These are phyloP conservation scores for Prietella phreatophila DNA, from an alignment of 2,113 vertebrate genomes.

Conservation along the genomic window DNA sequence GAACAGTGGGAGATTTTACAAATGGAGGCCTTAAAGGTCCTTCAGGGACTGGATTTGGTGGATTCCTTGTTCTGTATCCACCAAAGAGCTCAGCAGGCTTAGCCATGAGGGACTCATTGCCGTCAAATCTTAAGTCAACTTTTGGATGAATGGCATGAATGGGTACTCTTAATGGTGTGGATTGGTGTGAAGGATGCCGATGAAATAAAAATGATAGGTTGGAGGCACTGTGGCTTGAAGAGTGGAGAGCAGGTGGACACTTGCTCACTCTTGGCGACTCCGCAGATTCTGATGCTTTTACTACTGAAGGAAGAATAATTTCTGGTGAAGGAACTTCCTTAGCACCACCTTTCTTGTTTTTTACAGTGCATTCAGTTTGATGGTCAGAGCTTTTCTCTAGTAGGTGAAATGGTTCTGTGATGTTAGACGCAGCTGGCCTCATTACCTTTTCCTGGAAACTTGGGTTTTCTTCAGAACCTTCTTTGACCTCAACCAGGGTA, in stretches of 20 bases:
- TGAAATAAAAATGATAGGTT: conserved; percentile 7
- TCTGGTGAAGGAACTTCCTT: not conserved
- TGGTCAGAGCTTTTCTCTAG: not conserved
- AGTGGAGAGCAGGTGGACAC: not conserved
- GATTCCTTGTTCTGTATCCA: conserved; percentile 68
- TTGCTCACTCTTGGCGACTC: not conserved
- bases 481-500: conserved; percentile 71
- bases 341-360: not conserved
- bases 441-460: not conserved
- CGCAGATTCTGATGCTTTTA: not conserved
- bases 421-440: not conserved
- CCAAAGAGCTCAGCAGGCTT: conserved; percentile 83
- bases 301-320: conserved; percentile 15
- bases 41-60: not conserved
- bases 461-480: conserved; percentile 52
- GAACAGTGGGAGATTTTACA: not conserved
- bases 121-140: conserved; percentile 28
- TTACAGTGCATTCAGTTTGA: not conserved
- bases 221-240: not conserved
- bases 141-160: conserved; percentile 60
- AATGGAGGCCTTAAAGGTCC: not conserved
- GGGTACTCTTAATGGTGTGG: conserved; percentile 42
- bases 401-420: not conserved
- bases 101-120: conserved; percentile 62
- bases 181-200: conserved; percentile 21